These are phyloP conservation scores for Aproaerema taeniolella DNA, from an alignment of 2,888 invertebrate species.

Conservation along the genomic window DNA sequence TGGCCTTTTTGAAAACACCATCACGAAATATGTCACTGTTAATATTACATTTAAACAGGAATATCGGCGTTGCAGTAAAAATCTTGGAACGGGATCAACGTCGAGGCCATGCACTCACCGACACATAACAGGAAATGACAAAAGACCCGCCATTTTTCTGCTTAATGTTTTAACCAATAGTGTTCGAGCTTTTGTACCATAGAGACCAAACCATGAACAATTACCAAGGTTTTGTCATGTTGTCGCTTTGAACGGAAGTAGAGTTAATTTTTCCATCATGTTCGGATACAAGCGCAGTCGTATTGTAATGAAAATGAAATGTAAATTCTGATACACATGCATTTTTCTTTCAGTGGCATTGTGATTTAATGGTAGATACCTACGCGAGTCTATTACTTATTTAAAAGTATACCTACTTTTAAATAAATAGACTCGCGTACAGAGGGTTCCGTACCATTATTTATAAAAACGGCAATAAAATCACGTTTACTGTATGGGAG, in stretches of 20 bases:
- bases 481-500: too few relatives aligned
- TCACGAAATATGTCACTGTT: slow-evolving; percentile 67
- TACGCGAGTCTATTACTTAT: too few relatives aligned
- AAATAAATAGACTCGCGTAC: too few relatives aligned
- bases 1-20: slow-evolving; percentile 76
- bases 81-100: slow-evolving; percentile 62
- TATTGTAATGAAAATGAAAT: too few relatives aligned
- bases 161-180: slow-evolving; percentile 43
- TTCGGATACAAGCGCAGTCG: slow-evolving; percentile 12
- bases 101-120: slow-evolving; percentile 67
- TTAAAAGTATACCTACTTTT: too few relatives aligned
- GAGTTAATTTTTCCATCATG: slow-evolving; percentile 14
- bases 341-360: too few relatives aligned
- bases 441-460: too few relatives aligned
- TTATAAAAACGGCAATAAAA: too few relatives aligned
- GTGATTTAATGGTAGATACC: too few relatives aligned
- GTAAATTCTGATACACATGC: too few relatives aligned
- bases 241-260: slow-evolving; percentile 33
- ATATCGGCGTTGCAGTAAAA: slow-evolving; percentile 48
- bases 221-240: slow-evolving; percentile 23
- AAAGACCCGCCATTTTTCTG: slow-evolving; percentile 65
- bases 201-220: slow-evolving; percentile 28
- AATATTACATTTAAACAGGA: slow-evolving; percentile 56
- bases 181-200: slow-evolving; percentile 30
- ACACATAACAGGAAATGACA: slow-evolving; percentile 74